A percentile compares a stretch with the other conserved stretches of the same genome.
Conservation (phyloP, 2,797 vertebrate genomes). For the Periparus ater region DNA sequence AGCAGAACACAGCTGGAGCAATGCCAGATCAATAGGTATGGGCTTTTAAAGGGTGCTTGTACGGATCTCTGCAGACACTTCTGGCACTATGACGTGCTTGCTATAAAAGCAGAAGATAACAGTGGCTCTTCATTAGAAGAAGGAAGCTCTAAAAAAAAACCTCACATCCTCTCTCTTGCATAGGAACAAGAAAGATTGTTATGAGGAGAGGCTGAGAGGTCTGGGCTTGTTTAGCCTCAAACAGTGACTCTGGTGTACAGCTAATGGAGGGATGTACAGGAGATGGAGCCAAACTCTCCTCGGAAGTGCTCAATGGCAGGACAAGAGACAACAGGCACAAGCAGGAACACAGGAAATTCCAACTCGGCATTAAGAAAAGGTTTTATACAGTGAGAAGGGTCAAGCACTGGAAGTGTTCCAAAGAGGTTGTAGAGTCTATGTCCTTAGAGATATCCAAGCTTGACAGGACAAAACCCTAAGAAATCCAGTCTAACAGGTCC, state of each 20-base stretch:
- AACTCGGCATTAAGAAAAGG: not conserved
- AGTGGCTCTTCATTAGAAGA: not conserved
- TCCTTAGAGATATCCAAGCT: not conserved
- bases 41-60: not conserved
- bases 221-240: not conserved
- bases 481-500: not conserved
- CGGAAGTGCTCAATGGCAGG: fast-evolving
- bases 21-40: not conserved
- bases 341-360: not conserved
- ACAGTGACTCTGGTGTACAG: not conserved
- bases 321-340: not conserved
- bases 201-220: not conserved
- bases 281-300: not conserved
- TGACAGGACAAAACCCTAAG: not conserved
- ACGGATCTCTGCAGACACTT: not conserved
- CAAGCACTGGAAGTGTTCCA: not conserved
- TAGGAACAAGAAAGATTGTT: not conserved
- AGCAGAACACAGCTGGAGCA: not conserved
- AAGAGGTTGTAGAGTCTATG: not conserved
- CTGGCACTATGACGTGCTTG: not conserved
- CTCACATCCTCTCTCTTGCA: not conserved
- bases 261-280: fast-evolving
- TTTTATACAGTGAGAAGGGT: not conserved
- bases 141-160: not conserved
- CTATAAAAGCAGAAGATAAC: not conserved